Base-by-base conservation (phyloP, 30 jellyfish, hydroid and myxozoan species). In the Rhopilema esculentum region DNA sequence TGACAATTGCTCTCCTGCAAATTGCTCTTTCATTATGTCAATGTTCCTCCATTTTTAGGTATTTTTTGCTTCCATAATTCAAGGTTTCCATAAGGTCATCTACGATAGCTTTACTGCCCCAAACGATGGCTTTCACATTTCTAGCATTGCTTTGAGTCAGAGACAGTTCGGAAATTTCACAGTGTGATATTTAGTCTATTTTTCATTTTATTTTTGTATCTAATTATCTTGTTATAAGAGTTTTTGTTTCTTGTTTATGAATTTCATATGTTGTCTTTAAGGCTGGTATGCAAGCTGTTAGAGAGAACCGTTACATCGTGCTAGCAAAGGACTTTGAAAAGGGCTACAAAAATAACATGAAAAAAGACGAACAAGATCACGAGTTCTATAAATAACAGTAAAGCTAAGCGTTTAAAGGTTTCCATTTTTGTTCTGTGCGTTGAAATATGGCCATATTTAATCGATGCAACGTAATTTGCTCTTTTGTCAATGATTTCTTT, bases 231-330 rank as follows among this genome's bases (percentile, higher is more conserved):
- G 6, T 40, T 40, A 12, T 6, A 40, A 40, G 9, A 40, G 57
- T 40, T 40, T 12, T 40, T 12, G 6, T 40, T 12, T 40, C 9
- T 2, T 40, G 57, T 40, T 40, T 12, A 21, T 28, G 2, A 21
- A 51, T 62, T 24, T 28, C 50, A 32, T 0, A 2, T 51, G 33
- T 28, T 33, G 29, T 49, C 31, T 72, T 66, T 30, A 49, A 96
- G 99, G 99, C 99, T 63, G 99, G 99, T 19, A 96, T 96, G 99
- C 99, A 96, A 79, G 99, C 99, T 22, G 99, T 96, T 20, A 85
- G 99, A 8, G 99, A 96, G 79, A 96, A 96, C 73, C 91, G 99
- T 27, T 96, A 90, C 70, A 90, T 91, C 27, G 99, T 96, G 21
- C 69, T 91, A 71, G 95, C 99, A n/a, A 96, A 91, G 79, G 99